A percentile compares a stretch with the other conserved stretches of the same genome.
phyloP scores from a whole-genome alignment of 2,888 invertebrate species.

The Invenusta paracnida region DNA sequence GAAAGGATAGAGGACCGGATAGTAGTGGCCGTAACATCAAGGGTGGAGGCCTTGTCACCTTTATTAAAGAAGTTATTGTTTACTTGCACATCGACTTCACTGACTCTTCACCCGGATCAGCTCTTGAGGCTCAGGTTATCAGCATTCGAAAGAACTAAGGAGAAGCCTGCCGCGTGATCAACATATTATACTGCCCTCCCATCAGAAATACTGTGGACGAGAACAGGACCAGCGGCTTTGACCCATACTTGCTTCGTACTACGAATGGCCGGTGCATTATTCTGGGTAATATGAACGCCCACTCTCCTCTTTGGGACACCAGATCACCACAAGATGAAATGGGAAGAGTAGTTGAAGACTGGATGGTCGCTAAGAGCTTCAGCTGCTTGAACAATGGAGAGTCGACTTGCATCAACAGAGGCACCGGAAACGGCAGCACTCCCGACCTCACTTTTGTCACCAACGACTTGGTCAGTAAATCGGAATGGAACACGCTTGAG shows the following conservation, averaged over 20 bases:
- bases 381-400: not conserved
- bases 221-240: not conserved
- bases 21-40: too few species aligned
- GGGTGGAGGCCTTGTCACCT: too few species aligned
- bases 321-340: not conserved
- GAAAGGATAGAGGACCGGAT: too few species aligned
- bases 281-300: not conserved
- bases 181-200: too few species aligned
- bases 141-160: too few species aligned
- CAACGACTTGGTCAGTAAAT: not conserved
- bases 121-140: too few species aligned
- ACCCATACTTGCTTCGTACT: not conserved
- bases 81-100: too few species aligned
- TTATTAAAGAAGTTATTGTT: too few species aligned
- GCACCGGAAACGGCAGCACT: not conserved
- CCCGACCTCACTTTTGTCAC: not conserved
- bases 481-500: not conserved
- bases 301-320: not conserved
- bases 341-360: not conserved
- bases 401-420: not conserved
- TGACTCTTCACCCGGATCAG: too few species aligned
- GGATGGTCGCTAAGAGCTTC: not conserved
- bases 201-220: not conserved
- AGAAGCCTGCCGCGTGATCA: too few species aligned
- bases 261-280: not conserved